Evolutionary conservation across 2,113 vertebrate species (phyloP), one percentile per base, ranked within the genome.

Genomic region (Canis aureus): DNA sequence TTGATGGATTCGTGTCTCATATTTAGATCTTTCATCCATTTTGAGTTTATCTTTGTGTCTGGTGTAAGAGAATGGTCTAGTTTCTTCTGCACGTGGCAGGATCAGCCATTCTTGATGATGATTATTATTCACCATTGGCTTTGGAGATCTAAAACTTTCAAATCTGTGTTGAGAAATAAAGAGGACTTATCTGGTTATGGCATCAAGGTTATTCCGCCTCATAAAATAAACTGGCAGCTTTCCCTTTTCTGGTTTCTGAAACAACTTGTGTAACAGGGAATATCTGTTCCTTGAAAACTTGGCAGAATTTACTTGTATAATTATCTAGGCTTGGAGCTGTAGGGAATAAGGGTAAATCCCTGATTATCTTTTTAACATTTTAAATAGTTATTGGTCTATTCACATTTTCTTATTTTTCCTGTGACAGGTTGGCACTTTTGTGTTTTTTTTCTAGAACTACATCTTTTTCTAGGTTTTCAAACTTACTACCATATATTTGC

Each of bases 391-490:
- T 60, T 67, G 25, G 20, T 57, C 59, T 96, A 32, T 71, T 89
- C 25, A n/a, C 11, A 71, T 84, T 66, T 81, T 95, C 53, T 95
- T 11, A 86, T 73, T 78, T 49, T 67, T 92, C 55, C 32, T 80
- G 55, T 55, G 71, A 78, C 43, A 87, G 7, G 93, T 87, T 43
- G 57, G 74, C 71, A 89, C n/a, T 89, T 95, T 57, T 91, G 59
- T 82, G 32, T 91, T 79, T 92, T 89, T 91, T 83, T 86, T 59
- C 20, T 78, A 87, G 60, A 95, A 96, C 83, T 71, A 51, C 5
- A 94, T 87, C 20, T 55, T 95, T 67, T 25, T 95, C 29, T 74
- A 79, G n/a, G 51, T 74, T 90, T 98, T 93, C 76, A 85, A 89
- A 59, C 49, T 91, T 83, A 90, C 64, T 60, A 29, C 11, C 8